phyloP scores from a whole-genome alignment of 2,113 vertebrate species.

The Arothron firmamentum region DNA sequence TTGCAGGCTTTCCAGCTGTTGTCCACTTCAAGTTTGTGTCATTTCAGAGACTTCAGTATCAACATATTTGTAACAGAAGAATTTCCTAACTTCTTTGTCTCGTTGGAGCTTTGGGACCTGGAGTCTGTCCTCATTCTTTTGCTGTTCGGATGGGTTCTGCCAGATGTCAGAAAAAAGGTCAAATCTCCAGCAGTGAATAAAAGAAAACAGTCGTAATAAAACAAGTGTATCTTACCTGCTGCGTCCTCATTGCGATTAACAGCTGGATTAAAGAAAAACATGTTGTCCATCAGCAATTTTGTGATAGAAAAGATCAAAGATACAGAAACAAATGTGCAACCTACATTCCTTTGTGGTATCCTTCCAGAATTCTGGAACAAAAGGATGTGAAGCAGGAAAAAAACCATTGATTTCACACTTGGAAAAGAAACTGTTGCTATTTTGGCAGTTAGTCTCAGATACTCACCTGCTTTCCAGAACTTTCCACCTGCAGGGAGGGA shows the following conservation, averaged over 20 bases:
- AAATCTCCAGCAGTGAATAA: neutral
- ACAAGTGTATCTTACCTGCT: neutral
- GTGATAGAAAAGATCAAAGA: neutral
- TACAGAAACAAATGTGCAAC: neutral
- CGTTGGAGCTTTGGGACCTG: too few relatives aligned
- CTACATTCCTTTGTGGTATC: neutral
- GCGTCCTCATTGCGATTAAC: neutral
- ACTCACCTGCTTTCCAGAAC: neutral
- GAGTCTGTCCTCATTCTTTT: too few relatives aligned
- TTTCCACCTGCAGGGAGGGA: neutral
- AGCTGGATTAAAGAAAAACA: neutral
- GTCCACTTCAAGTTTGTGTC: too few relatives aligned
- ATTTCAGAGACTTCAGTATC: too few relatives aligned
- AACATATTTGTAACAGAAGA: too few relatives aligned
- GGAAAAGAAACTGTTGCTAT: neutral
- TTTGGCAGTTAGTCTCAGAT: neutral
- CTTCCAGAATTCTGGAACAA: neutral
- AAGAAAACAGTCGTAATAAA: neutral
- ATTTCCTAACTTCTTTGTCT: too few relatives aligned
- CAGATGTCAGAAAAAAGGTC: too few relatives aligned
- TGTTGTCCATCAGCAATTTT: neutral
- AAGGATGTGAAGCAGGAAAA: neutral
- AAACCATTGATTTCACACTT: neutral
- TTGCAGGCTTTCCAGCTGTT: too few relatives aligned
- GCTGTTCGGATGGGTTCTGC: too few relatives aligned